Conservation (phyloP, 2,888 invertebrate species). For the Chymomyza procnemis region DNA sequence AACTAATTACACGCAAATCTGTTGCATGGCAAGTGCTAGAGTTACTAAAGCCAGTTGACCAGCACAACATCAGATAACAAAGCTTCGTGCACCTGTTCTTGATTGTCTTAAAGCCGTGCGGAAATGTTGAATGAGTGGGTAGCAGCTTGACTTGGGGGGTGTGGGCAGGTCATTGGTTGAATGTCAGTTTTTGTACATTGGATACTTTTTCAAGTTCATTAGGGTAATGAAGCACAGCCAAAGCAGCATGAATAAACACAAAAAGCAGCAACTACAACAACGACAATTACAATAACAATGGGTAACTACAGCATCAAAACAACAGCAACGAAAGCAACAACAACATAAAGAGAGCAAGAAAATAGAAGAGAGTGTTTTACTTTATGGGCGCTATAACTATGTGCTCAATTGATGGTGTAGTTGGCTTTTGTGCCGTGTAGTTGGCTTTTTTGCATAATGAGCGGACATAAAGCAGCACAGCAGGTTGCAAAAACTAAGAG, state of each 20-base stretch:
- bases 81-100: constrained; percentile 45
- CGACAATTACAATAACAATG: no score
- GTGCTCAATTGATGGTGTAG: constrained; percentile 23
- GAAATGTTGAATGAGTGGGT: background rate
- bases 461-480: constrained; percentile 54
- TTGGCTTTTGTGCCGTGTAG: constrained; percentile 18
- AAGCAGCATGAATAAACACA: background rate
- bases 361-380: constrained; percentile 50
- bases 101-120: constrained; percentile 49
- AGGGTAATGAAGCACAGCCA: constrained; percentile 65
- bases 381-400: constrained; percentile 60
- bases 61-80: background rate
- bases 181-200: constrained; percentile 57
- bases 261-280: background rate
- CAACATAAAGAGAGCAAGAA: background rate
- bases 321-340: constrained; percentile 13
- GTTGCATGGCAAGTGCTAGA: constrained; percentile 33
- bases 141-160: background rate
- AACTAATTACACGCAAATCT: constrained; percentile 69
- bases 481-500: constrained; percentile 13
- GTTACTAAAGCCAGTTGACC: constrained; percentile 23
- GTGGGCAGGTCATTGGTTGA: background rate
- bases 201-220: constrained; percentile 72
- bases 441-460: constrained; percentile 67
- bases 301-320: background rate